These are phyloP conservation scores for Strigamia crassipes DNA, from an alignment of 2,888 invertebrate genomes.

Conservation along the genomic window DNA sequence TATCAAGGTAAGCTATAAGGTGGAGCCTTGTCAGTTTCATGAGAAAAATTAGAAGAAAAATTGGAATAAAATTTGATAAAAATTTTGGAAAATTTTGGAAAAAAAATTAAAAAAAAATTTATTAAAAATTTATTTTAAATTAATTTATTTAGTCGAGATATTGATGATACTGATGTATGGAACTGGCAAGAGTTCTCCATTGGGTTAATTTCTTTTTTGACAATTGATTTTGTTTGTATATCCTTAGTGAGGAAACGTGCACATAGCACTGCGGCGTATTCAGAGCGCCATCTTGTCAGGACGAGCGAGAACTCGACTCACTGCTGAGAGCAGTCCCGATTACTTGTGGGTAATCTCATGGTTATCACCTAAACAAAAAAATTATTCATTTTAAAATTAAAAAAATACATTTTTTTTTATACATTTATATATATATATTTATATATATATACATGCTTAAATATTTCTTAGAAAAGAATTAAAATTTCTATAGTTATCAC, in stretches of 20 bases:
- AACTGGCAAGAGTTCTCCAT: constrained; percentile 41
- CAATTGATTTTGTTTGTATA: constrained; percentile 47
- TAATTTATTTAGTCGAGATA: background rate
- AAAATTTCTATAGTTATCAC: too few relatives aligned
- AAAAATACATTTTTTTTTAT: background rate
- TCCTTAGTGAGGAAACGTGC: constrained; percentile 47
- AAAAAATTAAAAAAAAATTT: too few relatives aligned
- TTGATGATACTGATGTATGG: background rate
- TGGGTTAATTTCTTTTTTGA: constrained; percentile 36
- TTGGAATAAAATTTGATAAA: too few relatives aligned
- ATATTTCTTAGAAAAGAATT: too few relatives aligned
- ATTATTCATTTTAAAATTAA: background rate
- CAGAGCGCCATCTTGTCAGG: constrained; percentile 45
- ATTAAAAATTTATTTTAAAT: background rate
- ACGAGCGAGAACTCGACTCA: constrained; percentile 36
- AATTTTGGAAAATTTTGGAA: too few relatives aligned
- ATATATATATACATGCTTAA: background rate
- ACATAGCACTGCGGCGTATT: constrained; percentile 45
- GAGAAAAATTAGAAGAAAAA: background rate
- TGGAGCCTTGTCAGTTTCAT: constrained; percentile 43
- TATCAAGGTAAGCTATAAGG: constrained; percentile 49
- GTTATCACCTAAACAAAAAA: constrained; percentile 44
- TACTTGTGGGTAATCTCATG: constrained; percentile 48
- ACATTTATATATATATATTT: background rate
- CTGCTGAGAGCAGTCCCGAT: constrained; percentile 48